Percentiles rank a stretch among this genome's conserved stretches.
Conservation (phyloP, 2,888 invertebrate species). For the Scaptomyza tumidula region DNA sequence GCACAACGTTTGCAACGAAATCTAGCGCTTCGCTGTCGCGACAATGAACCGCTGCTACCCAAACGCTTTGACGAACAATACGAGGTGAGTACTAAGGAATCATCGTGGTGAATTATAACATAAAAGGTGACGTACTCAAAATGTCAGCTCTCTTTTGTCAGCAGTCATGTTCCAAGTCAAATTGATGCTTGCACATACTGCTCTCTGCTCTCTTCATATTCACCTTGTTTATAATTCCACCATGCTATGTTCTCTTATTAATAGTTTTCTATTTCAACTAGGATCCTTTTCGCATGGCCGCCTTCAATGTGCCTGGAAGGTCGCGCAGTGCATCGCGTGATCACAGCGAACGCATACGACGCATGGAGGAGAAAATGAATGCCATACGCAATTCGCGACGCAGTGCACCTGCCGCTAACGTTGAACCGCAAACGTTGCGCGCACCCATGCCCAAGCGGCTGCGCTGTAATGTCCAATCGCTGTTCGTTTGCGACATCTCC, state of each 20-base stretch:
- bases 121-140: neutral
- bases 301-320: slow-evolving; percentile 85
- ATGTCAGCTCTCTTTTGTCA: neutral
- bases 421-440: slow-evolving; percentile 65
- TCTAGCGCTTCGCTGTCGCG: slow-evolving; percentile 82
- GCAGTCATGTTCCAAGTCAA: too few relatives aligned
- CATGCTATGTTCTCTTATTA: neutral
- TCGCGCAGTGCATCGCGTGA: slow-evolving; percentile 85
- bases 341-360: slow-evolving; percentile 87
- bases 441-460: slow-evolving; percentile 86
- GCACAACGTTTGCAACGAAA: slow-evolving; percentile 83
- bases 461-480: slow-evolving; percentile 89
- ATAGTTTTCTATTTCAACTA: slow-evolving; percentile 20
- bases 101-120: neutral
- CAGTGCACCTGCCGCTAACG: slow-evolving; percentile 69
- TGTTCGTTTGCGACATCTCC: slow-evolving; percentile 94
- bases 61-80: slow-evolving; percentile 83
- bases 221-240: neutral
- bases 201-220: neutral
- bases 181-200: too few relatives aligned
- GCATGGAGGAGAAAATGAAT: slow-evolving; percentile 88
- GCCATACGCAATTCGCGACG: slow-evolving; percentile 83
- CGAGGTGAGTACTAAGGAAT: slow-evolving; percentile 74
- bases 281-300: slow-evolving; percentile 86
- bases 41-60: slow-evolving; percentile 83